Conservation (phyloP, 2,113 vertebrate genomes). For the Halcyon malimbica region DNA sequence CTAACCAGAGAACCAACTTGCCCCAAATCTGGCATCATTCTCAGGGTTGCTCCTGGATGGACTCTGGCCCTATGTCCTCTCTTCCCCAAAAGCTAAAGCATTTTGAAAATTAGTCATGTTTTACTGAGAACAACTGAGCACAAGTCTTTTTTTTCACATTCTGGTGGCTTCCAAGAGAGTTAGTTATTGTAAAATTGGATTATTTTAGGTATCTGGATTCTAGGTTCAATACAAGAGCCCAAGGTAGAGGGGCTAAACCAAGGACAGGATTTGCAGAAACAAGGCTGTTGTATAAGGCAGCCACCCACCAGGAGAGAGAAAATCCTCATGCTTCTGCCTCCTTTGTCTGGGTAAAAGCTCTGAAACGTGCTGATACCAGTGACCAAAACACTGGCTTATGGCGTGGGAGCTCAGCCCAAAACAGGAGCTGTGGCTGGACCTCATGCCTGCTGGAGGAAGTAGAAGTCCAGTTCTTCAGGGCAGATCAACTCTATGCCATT, state of each 20-base stretch:
- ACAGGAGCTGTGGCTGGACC: neutral
- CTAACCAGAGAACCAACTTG: neutral
- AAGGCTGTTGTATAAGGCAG: neutral
- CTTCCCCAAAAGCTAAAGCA: neutral
- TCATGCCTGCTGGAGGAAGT: neutral
- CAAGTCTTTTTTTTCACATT: neutral
- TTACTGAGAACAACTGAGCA: neutral
- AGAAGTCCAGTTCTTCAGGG: neutral
- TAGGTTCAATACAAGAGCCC: neutral
- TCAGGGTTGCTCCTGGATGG: neutral
- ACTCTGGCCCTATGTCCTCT: neutral
- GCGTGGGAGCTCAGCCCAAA: rapidly evolving
- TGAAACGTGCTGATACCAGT: neutral
- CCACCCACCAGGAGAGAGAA: neutral
- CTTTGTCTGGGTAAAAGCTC: neutral
- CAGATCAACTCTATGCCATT: neutral
- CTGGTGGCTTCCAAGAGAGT: neutral
- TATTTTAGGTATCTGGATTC: neutral
- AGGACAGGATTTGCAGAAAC: neutral
- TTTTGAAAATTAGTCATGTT: neutral
- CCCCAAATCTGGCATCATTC: neutral
- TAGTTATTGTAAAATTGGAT: neutral
- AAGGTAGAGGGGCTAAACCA: neutral
- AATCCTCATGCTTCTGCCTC: rapidly evolving
- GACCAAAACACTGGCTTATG: neutral